These are phyloP conservation scores for Artibeus jamaicensis DNA, from an alignment of 2,797 vertebrate genomes.

Conservation along the genomic window DNA sequence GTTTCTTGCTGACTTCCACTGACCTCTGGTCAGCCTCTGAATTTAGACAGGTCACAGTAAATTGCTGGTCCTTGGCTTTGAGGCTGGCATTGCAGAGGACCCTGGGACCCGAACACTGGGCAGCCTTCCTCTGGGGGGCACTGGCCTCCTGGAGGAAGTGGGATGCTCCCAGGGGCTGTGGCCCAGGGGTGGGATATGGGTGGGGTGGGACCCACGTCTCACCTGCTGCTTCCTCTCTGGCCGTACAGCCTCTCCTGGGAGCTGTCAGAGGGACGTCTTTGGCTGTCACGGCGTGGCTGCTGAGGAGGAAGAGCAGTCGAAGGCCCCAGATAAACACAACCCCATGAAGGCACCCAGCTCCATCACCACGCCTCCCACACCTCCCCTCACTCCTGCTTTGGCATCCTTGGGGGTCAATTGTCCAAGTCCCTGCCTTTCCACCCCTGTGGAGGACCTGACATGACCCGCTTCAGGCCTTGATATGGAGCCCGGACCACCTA, in stretches of 20 bases:
- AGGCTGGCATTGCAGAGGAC: neutral
- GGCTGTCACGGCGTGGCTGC: neutral
- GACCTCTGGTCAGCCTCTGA: neutral
- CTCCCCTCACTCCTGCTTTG: neutral
- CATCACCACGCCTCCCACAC: neutral
- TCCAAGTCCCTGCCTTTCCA: neutral
- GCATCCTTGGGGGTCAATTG: neutral
- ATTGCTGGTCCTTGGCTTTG: neutral
- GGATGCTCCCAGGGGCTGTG: neutral
- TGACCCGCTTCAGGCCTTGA: neutral
- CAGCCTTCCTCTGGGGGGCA: neutral
- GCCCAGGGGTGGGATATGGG: accelerated
- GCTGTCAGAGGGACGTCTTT: neutral
- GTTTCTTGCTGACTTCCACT: neutral
- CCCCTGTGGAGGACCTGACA: neutral
- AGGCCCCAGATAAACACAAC: conserved; percentile 22
- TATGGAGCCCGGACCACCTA: neutral
- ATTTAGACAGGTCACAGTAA: neutral
- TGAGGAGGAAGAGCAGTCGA: conserved; percentile 26
- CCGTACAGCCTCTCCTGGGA: neutral
- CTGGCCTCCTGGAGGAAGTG: neutral
- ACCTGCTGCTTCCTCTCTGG: neutral
- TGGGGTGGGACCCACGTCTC: neutral
- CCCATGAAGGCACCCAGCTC: neutral
- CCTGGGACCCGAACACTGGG: neutral